Percentiles rank a stretch among this genome's conserved stretches.
Evolutionary conservation across 2,113 vertebrate genomes (phyloP).

Genomic region (Ctenomys sociabilis): DNA sequence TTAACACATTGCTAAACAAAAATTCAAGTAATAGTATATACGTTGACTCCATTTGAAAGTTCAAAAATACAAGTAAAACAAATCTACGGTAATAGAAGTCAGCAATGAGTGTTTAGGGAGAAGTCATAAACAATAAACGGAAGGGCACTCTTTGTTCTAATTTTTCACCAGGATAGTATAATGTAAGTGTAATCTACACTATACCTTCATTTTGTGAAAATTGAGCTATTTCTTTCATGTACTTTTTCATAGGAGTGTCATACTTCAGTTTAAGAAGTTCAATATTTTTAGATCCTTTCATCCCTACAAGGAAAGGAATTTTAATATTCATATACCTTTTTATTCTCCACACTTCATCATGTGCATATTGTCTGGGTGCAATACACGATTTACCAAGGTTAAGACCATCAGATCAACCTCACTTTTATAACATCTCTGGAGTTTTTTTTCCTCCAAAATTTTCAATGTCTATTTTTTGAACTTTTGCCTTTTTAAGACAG

Average conservation of each 20-base stretch:
- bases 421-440: background rate
- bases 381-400: background rate
- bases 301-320: background rate
- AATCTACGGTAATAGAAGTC: background rate
- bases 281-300: background rate
- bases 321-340: background rate
- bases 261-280: background rate
- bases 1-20: background rate
- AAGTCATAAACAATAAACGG: background rate
- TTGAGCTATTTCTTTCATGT: background rate
- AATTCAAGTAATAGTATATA: background rate
- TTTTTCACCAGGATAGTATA: background rate
- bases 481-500: too few relatives aligned
- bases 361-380: background rate
- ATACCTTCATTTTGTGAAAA: background rate
- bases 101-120: background rate
- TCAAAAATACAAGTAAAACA: background rate
- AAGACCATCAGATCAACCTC: background rate
- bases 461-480: background rate
- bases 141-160: background rate
- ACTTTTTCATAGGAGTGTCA: background rate
- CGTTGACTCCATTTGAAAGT: background rate
- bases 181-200: too few relatives aligned
- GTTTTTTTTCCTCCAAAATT: constrained; percentile 5
- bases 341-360: background rate